A percentile compares a stretch with the other conserved stretches of the same genome.
Conservation (phyloP, 2,888 invertebrate genomes). For the Adela reaumurella region DNA sequence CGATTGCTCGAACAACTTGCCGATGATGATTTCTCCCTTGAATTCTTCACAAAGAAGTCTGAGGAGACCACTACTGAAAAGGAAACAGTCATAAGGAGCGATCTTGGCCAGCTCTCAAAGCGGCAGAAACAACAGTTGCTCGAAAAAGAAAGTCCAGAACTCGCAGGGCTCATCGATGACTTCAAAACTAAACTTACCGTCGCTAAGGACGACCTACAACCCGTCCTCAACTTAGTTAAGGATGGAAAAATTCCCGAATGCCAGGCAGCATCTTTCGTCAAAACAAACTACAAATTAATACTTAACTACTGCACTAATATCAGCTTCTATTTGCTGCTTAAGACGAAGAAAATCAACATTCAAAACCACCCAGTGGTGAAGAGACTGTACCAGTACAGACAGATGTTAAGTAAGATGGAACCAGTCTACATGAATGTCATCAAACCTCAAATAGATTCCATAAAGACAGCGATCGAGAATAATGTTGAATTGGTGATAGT, state of each 20-base stretch:
- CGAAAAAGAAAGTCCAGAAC: slow-evolving; percentile 85
- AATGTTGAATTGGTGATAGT: slow-evolving; percentile 29
- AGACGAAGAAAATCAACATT: slow-evolving; percentile 67
- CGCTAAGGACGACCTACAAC: slow-evolving; percentile 62
- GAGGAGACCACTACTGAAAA: slow-evolving; percentile 34
- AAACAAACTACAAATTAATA: slow-evolving; percentile 64
- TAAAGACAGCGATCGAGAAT: slow-evolving; percentile 54
- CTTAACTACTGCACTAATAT: slow-evolving; percentile 85
- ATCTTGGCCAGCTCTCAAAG: slow-evolving; percentile 70
- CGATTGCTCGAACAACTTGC: slow-evolving; percentile 72
- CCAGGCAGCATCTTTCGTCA: slow-evolving; percentile 66
- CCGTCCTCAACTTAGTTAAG: slow-evolving; percentile 62
- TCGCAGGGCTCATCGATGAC: slow-evolving; percentile 72
- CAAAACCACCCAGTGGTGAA: slow-evolving; percentile 88
- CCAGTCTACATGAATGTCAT: slow-evolving; percentile 65
- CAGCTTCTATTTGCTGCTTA: slow-evolving; percentile 79
- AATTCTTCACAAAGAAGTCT: slow-evolving; percentile 45
- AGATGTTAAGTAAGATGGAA: slow-evolving; percentile 71
- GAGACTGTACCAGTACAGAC: slow-evolving; percentile 74
- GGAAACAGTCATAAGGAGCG: slow-evolving; percentile 65
- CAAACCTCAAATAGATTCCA: slow-evolving; percentile 62
- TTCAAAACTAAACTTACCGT: slow-evolving; percentile 69
- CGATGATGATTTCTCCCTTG: slow-evolving; percentile 71
- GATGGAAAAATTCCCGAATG: slow-evolving; percentile 60
- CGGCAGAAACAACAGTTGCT: slow-evolving; percentile 74